phyloP scores from a whole-genome alignment of 2,888 invertebrate species.

The Phyllotreta cruciferae region DNA sequence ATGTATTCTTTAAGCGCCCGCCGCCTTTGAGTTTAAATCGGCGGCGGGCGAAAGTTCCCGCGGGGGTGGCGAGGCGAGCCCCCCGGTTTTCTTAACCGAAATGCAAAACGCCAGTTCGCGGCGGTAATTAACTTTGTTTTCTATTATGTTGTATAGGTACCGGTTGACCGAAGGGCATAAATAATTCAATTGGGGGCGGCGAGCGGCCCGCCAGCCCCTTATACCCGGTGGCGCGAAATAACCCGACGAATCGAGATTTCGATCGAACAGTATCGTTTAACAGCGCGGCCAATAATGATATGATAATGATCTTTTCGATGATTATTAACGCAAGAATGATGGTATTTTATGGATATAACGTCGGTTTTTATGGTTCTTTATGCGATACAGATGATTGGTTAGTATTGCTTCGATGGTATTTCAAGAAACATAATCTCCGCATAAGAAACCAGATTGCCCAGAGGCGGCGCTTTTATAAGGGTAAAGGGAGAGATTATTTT shows the following conservation, averaged over 20 bases:
- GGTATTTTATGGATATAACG: constrained; percentile 60
- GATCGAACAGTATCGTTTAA: constrained; percentile 27
- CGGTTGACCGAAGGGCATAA: constrained; percentile 57
- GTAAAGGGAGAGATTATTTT: not conserved
- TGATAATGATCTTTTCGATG: constrained; percentile 56
- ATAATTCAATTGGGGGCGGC: constrained; percentile 56
- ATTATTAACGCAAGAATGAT: constrained; percentile 60
- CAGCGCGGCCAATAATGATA: constrained; percentile 52
- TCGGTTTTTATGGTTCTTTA: constrained; percentile 61
- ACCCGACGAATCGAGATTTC: not conserved
- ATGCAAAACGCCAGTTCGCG: constrained; percentile 48
- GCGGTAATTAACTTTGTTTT: constrained; percentile 61
- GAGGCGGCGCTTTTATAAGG: not conserved
- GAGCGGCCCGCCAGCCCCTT: constrained; percentile 6
- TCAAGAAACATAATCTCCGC: constrained; percentile 47
- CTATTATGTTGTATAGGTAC: constrained; percentile 60
- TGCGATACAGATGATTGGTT: constrained; percentile 62
- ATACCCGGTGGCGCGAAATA: constrained; percentile 17
- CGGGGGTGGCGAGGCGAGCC: constrained; percentile 14
- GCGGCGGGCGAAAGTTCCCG: constrained; percentile 45
- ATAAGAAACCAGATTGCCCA: constrained; percentile 19
- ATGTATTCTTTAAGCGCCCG: not conserved
- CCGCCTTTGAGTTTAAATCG: constrained; percentile 6
- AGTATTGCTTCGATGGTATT: constrained; percentile 51
- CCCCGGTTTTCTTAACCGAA: constrained; percentile 54